Evolutionary conservation across 2,113 vertebrate species (phyloP).

Genomic region (Amblyopsis rosae): DNA sequence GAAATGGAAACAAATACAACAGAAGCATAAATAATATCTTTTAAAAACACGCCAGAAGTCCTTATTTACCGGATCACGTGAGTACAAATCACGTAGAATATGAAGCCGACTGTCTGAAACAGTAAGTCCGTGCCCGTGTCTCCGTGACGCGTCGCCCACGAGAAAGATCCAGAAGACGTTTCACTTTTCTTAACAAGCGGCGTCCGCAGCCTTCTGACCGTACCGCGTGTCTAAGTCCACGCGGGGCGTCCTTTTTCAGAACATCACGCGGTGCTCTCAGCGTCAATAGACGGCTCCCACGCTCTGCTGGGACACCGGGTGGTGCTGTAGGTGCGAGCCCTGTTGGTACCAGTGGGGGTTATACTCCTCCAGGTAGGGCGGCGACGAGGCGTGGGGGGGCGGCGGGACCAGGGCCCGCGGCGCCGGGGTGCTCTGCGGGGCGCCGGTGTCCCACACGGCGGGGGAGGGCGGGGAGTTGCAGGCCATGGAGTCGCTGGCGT

Average conservation of each 20-base stretch:
- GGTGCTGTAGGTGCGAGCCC: constrained; percentile 91
- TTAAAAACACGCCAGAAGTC: constrained; percentile 74
- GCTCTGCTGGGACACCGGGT: constrained; percentile 87
- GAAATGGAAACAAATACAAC: constrained; percentile 60
- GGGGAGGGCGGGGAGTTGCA: constrained; percentile 95
- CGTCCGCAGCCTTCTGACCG: no score
- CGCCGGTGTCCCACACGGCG: constrained; percentile 88
- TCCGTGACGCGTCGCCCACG: no score
- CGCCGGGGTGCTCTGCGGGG: constrained; percentile 82
- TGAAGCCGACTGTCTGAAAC: constrained; percentile 42
- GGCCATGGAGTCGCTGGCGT: constrained; percentile 98
- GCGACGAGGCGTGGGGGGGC: constrained; percentile 87
- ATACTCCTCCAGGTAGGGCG: constrained; percentile 93
- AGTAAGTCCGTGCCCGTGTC: background rate
- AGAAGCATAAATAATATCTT: constrained; percentile 73
- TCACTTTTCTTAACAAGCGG: constrained; percentile 5
- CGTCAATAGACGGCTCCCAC: constrained; percentile 89
- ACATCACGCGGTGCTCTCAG: constrained; percentile 28
- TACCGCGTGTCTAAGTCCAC: no score
- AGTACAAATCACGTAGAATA: constrained; percentile 62
- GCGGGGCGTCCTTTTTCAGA: no score
- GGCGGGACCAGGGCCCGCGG: constrained; percentile 83
- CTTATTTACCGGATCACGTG: constrained; percentile 68
- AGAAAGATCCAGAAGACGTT: constrained; percentile 48
- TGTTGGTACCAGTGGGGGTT: constrained; percentile 92